Evolutionary conservation across 2,113 vertebrate genomes (phyloP), one percentile per base, ranked within the genome.

Genomic region (Taurulus bubalis): DNA sequence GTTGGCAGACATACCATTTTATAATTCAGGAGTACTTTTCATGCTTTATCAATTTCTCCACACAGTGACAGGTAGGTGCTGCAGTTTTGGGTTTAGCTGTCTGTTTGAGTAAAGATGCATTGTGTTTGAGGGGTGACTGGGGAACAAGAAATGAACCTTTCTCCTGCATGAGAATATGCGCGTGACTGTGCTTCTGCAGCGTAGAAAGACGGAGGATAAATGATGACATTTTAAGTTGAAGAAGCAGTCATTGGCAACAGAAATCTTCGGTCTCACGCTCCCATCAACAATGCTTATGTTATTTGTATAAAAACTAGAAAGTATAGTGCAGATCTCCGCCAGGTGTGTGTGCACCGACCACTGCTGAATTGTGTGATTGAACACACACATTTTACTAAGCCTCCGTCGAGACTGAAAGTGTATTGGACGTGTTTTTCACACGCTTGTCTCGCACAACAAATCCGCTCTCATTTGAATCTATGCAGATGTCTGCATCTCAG

Each of bases 41-140:
- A 40, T 22, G n/a, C 16, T 34, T 68, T 26, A 32, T 67, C 24
- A 32, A 63, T 73, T 71, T 18, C 26, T 68, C 32, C 22, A 16
- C 49, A 20, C 47, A 10, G 20, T 42, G 20, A 79, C 71, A 79
- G 83, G 87, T 85, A 90, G 18, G 83, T 79, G 75, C 20, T 77
- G 3, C 22, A 60, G 62, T 51, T 5, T 24, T 18, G 6, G 20
- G 4, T 51, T 71, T 11, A 11, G 7, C 70, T 56, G 16, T 63
- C 1, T 51, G 28, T 66, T 68, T 77, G 69, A 77, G 22, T 42
- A 59, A 7, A 36, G 56, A 73, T 60, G 15, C 30, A 51, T 47
- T 69, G 34, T 67, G 30, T 73, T 73, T 77, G 20, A 15, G 12
- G 55, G 24, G 32, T 60, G 8, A 9, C 58, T 6, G 16, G 8